These are phyloP conservation scores for Drosophila atripex DNA, from an alignment of 2,888 invertebrate species.

Conservation along the genomic window DNA sequence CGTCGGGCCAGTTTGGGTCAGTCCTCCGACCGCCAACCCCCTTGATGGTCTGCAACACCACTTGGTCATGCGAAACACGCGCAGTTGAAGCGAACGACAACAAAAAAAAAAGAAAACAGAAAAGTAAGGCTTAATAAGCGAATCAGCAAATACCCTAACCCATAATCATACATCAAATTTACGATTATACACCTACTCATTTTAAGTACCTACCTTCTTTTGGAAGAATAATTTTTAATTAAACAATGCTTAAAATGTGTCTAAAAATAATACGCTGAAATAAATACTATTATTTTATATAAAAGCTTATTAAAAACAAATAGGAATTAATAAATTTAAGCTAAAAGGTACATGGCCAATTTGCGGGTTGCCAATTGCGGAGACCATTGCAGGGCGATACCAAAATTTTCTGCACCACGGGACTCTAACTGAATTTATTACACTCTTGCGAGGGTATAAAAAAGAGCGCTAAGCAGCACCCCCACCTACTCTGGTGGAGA, in stretches of 20 bases:
- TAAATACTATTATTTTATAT: not conserved
- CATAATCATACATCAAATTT: not conserved
- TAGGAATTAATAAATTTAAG: too few species aligned
- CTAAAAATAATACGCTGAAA: too few species aligned
- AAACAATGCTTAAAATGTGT: too few species aligned
- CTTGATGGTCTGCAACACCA: slow-evolving; percentile 30
- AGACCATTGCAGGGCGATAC: not conserved
- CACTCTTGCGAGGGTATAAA: slow-evolving; percentile 6
- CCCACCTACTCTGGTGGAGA: not conserved
- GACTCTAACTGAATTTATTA: not conserved
- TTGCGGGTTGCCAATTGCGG: not conserved
- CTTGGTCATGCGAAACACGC: slow-evolving; percentile 72
- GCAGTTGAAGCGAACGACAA: slow-evolving; percentile 41
- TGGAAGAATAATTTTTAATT: too few species aligned
- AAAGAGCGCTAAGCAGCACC: slow-evolving; percentile 49
- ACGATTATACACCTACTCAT: too few species aligned
- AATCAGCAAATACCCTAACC: slow-evolving; percentile 2
- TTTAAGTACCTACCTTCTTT: too few species aligned
- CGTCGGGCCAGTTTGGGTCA: not conserved
- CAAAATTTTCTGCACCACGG: not conserved
- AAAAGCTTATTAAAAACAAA: not conserved
- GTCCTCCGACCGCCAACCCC: not conserved
- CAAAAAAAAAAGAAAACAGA: slow-evolving; percentile 14
- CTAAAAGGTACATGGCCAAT: not conserved
- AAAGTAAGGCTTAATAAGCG: not conserved